phyloP scores from a whole-genome alignment of 2,888 invertebrate species.

The Drosophila fulvimacula region DNA sequence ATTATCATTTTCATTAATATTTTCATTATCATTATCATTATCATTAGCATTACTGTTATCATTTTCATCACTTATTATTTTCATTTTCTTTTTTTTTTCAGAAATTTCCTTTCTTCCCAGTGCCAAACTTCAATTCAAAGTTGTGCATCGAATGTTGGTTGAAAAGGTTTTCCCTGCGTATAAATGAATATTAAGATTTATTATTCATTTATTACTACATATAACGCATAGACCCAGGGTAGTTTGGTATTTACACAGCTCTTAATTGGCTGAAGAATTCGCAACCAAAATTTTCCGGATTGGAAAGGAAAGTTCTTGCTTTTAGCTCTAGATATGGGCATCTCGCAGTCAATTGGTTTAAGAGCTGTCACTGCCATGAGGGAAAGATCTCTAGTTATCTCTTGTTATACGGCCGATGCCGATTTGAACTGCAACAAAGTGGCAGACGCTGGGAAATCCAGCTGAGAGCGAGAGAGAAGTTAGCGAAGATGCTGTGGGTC shows the following conservation, averaged over 20 bases:
- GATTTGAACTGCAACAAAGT: constrained; percentile 8
- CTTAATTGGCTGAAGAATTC: background rate
- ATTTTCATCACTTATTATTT: background rate
- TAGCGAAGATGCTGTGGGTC: background rate
- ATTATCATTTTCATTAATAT: background rate
- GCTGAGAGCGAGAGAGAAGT: background rate
- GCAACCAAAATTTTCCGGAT: background rate
- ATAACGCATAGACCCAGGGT: background rate
- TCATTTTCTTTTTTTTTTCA: too few species aligned
- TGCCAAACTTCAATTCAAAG: background rate
- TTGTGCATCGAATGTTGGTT: background rate
- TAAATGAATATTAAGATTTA: background rate
- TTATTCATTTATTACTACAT: background rate
- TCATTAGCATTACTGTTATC: background rate
- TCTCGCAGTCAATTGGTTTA: background rate
- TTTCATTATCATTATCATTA: background rate
- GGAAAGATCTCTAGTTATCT: background rate
- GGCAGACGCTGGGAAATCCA: background rate
- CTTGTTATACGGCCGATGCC: background rate
- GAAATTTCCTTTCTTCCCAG: too few species aligned
- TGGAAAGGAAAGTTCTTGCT: background rate
- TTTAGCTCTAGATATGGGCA: too few species aligned
- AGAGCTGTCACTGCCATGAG: background rate
- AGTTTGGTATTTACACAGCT: background rate
- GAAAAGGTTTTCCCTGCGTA: background rate